Evolutionary conservation across 2,113 vertebrate species (phyloP).

Genomic region (Dissostichus mawsoni): DNA sequence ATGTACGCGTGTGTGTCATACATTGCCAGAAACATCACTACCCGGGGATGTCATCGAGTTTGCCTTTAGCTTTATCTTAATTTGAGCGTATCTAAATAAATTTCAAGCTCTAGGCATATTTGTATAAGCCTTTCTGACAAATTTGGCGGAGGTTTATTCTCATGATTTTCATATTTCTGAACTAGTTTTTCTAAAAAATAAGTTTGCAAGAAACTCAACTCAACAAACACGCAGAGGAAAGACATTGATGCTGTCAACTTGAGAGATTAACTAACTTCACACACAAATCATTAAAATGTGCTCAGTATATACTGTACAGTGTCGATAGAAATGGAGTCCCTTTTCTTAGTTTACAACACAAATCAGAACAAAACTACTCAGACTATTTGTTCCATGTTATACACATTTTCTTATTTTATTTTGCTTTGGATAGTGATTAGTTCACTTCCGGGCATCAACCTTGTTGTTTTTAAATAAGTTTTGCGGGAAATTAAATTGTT

Average conservation of each 20-base stretch:
- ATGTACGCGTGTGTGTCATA: constrained; percentile 7
- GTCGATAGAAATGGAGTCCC: no score
- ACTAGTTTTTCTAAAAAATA: constrained; percentile 48
- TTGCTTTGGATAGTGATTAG: constrained; percentile 1
- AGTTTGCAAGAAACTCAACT: constrained; percentile 43
- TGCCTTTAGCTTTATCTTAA: constrained; percentile 65
- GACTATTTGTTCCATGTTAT: not conserved
- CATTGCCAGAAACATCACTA: constrained; percentile 47
- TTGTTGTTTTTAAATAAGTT: not conserved
- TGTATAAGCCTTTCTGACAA: constrained; percentile 68
- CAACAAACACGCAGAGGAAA: constrained; percentile 4
- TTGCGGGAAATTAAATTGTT: constrained; percentile 2
- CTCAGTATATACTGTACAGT: not conserved
- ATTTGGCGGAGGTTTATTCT: constrained; percentile 56
- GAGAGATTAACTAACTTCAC: not conserved
- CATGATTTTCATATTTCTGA: constrained; percentile 50
- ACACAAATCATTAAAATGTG: constrained; percentile 15
- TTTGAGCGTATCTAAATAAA: constrained; percentile 71
- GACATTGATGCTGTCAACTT: constrained; percentile 37
- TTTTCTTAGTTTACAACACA: constrained; percentile 15
- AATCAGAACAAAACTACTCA: not conserved
- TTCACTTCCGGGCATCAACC: not conserved
- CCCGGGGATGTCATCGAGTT: constrained; percentile 43
- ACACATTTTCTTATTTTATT: not conserved
- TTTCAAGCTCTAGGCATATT: constrained; percentile 67